Percentiles rank a stretch among this genome's conserved stretches.
Evolutionary conservation across 2,797 vertebrate genomes (phyloP).

Genomic region (Echeneis naucrates): DNA sequence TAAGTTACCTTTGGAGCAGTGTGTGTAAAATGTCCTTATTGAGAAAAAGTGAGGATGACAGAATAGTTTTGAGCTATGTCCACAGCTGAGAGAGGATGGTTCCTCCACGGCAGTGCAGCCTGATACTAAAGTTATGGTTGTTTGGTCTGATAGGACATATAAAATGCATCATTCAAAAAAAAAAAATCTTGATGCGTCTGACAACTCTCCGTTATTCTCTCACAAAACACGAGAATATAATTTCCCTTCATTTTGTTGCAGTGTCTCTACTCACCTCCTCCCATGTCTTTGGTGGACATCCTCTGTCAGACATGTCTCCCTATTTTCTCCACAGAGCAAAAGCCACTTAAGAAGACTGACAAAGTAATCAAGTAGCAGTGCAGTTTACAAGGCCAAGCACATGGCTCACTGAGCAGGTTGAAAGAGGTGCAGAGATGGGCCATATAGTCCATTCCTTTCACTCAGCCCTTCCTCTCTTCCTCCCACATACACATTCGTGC

Average conservation of each 20-base stretch:
- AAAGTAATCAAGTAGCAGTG: conserved; percentile 83
- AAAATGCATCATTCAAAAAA: conserved; percentile 22
- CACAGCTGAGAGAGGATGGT: conserved; percentile 32
- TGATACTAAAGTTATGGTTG: conserved; percentile 29
- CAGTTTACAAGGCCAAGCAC: conserved; percentile 79
- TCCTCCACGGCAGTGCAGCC: conserved; percentile 1
- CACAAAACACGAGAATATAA: conserved; percentile 52
- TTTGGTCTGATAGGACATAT: conserved; percentile 35
- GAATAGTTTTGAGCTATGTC: conserved; percentile 34
- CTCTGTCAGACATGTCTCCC: conserved; percentile 63
- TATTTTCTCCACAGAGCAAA: conserved; percentile 69
- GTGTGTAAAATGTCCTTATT: conserved; percentile 39
- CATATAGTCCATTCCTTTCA: conserved; percentile 53
- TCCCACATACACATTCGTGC: conserved; percentile 15
- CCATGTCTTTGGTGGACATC: conserved; percentile 55
- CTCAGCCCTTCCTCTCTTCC: conserved; percentile 34
- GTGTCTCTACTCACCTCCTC: conserved; percentile 29
- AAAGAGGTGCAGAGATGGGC: conserved; percentile 74
- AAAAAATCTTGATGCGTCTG: conserved; percentile 18
- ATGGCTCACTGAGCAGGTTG: conserved; percentile 81
- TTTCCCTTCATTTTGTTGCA: conserved; percentile 55
- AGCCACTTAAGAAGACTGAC: conserved; percentile 83
- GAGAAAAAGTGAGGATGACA: conserved; percentile 37
- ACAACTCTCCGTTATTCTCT: conserved; percentile 51
- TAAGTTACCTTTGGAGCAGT: conserved; percentile 22